Evolutionary conservation across 2,797 vertebrate genomes (phyloP).

Genomic region (Rhodeus uyekii): DNA sequence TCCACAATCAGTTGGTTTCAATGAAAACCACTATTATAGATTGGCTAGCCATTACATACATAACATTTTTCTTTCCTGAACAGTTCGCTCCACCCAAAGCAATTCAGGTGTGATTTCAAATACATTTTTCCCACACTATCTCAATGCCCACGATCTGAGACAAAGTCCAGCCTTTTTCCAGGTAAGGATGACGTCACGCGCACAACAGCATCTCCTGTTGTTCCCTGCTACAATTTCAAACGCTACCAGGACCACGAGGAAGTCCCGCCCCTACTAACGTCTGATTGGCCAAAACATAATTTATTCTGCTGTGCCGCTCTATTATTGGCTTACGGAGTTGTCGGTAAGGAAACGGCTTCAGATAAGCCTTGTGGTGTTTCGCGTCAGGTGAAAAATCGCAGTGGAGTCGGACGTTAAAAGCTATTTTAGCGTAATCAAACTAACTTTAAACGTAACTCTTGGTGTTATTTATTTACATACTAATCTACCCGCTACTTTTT

Average conservation of each 20-base stretch:
- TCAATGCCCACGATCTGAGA: not conserved
- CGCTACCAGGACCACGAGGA: constrained; percentile 59
- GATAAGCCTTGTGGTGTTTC: constrained; percentile 59
- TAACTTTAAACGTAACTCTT: not conserved
- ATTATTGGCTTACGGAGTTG: constrained; percentile 60
- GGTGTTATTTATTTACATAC: not conserved
- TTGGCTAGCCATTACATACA: not conserved
- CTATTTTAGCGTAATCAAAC: constrained; percentile 34
- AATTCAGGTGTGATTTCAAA: not conserved
- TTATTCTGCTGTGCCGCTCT: not conserved
- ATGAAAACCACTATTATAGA: not conserved
- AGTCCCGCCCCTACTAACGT: constrained; percentile 66
- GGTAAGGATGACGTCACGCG: constrained; percentile 65
- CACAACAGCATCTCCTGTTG: constrained; percentile 60
- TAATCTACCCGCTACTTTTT: not conserved
- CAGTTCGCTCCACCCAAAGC: not conserved
- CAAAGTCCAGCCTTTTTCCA: constrained; percentile 48
- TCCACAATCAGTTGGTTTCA: not conserved
- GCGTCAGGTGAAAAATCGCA: constrained; percentile 80
- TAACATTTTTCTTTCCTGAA: not conserved
- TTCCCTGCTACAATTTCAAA: constrained; percentile 55
- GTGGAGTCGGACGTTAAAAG: constrained; percentile 57
- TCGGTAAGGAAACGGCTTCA: constrained; percentile 55
- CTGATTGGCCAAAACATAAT: constrained; percentile 62
- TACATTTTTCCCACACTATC: not conserved